Evolutionary conservation across 2,797 vertebrate genomes (phyloP), one percentile per base, ranked within the genome.

Genomic region (Lophius americanus): DNA sequence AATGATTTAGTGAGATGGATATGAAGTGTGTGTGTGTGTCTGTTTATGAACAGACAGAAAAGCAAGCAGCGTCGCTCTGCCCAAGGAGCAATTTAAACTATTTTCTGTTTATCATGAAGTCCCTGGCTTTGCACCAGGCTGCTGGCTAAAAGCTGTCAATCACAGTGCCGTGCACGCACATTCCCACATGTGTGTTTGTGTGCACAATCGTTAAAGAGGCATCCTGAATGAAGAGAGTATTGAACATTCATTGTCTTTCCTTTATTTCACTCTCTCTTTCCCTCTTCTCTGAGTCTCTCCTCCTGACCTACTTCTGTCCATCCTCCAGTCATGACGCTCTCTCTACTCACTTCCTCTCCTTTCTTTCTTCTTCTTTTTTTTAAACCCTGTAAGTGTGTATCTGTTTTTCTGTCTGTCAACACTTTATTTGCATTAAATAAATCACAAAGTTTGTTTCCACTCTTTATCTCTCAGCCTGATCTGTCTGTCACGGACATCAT

Each of bases 221-320:
- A 23, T 13, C 41, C 41, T 37, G 50, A 46, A 61, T 62, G 35
- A 52, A 52, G 48, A 53, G 60, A 36, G 46, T 58, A 38, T 58
- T 32, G 8, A 66, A 75, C 11, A 50, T 49, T 64, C 60, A 64
- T 41, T 65, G 64, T 57, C 47, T 69, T 73, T 75, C 62, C 62
- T 65, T 75, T 73, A 69, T 72, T 66, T 80, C 60, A 52, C 59
- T 76, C 60, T 62, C 59, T 76, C 56, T 23, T 58, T 83, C 69
- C 56, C 56, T 70, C 54, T 64, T 60, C 60, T 68, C 70, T 68
- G 76, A 60, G 60, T 84, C 83, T 78, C 75, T 86, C 60, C 77
- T 82, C 68, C 70, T 92, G 92, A 93, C 93, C 92, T 91, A 93
- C 83, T 93, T 94, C 81, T 64, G 84, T 92, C 88, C 85, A 79